Conservation (phyloP, 2,797 vertebrate species). For the Dendrocincla tyrannina region DNA sequence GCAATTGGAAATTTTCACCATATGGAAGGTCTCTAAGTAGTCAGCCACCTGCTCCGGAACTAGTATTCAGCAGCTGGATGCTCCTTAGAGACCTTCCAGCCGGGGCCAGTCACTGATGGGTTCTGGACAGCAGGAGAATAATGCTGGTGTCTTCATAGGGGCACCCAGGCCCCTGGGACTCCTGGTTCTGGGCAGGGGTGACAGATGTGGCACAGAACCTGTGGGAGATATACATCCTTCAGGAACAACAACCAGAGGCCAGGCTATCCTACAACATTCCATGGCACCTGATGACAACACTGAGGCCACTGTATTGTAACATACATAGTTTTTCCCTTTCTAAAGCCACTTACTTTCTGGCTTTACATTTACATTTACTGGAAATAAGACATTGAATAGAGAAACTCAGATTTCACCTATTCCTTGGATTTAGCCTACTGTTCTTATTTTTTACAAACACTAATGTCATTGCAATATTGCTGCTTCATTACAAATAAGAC, state of each 20-base stretch:
- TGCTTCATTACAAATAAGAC: not conserved
- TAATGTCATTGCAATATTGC: not conserved
- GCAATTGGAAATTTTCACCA: not conserved
- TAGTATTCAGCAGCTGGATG: not conserved
- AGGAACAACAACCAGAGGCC: not conserved
- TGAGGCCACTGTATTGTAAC: not conserved
- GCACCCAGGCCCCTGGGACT: not conserved
- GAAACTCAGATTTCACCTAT: not conserved
- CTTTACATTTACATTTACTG: not conserved
- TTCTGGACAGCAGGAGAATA: not conserved
- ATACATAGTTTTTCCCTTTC: not conserved
- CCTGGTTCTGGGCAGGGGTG: not conserved
- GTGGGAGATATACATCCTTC: fast-evolving
- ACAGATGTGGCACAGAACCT: not conserved
- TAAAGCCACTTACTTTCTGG: not conserved
- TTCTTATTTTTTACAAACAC: not conserved
- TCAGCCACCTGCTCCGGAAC: not conserved
- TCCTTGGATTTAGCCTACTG: not conserved
- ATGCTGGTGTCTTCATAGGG: not conserved
- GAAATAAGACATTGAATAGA: not conserved
- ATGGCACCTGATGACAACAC: not conserved
- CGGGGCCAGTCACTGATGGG: not conserved
- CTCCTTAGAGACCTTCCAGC: not conserved
- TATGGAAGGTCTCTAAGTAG: not conserved
- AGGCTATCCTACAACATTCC: not conserved